Base-by-base conservation (phyloP, 2,888 invertebrate species). In the Toxonevra muliebris region DNA sequence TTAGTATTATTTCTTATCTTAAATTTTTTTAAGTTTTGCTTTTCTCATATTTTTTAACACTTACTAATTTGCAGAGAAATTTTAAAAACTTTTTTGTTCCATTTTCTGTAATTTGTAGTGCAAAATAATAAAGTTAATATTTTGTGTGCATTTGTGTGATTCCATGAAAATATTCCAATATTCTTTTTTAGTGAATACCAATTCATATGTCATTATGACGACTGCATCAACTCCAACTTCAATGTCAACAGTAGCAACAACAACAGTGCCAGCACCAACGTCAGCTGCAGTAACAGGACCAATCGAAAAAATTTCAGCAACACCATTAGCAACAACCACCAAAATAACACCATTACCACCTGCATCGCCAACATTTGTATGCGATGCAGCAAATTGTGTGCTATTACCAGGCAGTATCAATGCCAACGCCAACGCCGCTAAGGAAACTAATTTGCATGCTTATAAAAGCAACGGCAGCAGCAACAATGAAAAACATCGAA, bases 211-310 rank as follows among this genome's bases (percentile, higher is more conserved):
- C 15, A 15, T 48, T 48, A 48, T 48, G 48, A 13, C 48, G 15
- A 2, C 48, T 13, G 48, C 48, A 13, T 10, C 48, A 48, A 48
- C 48, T 13, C n/a, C 10, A n/a, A 15, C 48, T 1, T 13, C 45
- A 45, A 13, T 19, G 10, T 57, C 41, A 65, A 9, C 20, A 59
- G 58, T 12, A 65, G 15, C 41, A 60, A 53, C n/a, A 20, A 68
- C 61, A 63, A 62, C 62, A 60, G 61, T 42, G 45, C n/a, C 42
- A 52, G 42, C 52, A 66, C 64, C 45, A 66, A 69, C 52, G 30
- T 41, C 55, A 61, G 42, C 53, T 60, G 19, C 20, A 63, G 57
- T 17, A 53, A 54, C 66, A 57, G 41, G 62, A 63, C 9, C 5
- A n/a, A 15, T 12, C 40, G 17, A 13, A 41, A 41, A n/a, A 17